Conservation (phyloP, 1,140 invertebrate genomes). For the Drosophila repletoides region DNA sequence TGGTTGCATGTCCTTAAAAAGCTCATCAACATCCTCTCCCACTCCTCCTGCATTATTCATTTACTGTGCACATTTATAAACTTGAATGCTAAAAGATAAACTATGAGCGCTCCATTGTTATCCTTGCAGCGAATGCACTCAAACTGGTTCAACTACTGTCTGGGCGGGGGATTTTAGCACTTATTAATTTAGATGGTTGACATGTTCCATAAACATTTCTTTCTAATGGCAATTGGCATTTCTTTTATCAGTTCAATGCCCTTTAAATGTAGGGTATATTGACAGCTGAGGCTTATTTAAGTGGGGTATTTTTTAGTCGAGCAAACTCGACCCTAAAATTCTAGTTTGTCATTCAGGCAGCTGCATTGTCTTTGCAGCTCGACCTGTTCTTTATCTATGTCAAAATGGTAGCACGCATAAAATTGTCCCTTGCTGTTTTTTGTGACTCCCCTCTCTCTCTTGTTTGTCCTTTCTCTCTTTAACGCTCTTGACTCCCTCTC, state of each 20-base stretch:
- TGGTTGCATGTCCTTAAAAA: slow-evolving; percentile 21
- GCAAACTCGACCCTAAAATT: not conserved
- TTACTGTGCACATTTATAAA: slow-evolving; percentile 35
- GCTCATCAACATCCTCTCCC: slow-evolving; percentile 32
- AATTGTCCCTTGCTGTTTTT: slow-evolving; percentile 22
- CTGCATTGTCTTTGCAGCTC: slow-evolving; percentile 36
- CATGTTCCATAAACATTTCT: too few relatives aligned
- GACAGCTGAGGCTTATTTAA: not conserved
- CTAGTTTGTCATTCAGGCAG: slow-evolving; percentile 34
- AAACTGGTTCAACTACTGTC: slow-evolving; percentile 32
- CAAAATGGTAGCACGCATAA: slow-evolving; percentile 51
- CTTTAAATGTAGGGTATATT: too few relatives aligned
- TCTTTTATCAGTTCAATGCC: too few relatives aligned
- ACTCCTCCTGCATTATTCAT: slow-evolving; percentile 21
- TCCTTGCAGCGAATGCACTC: slow-evolving; percentile 19
- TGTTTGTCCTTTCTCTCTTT: not conserved
- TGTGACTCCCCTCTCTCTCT: not conserved
- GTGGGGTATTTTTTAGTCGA: slow-evolving; percentile 8
- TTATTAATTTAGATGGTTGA: too few relatives aligned
- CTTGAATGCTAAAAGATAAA: slow-evolving; percentile 34
- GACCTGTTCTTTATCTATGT: slow-evolving; percentile 56
- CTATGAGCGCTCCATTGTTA: slow-evolving; percentile 27
- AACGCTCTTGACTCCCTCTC: not conserved
- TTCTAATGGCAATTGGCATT: too few relatives aligned
- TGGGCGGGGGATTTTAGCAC: too few relatives aligned